phyloP scores from a whole-genome alignment of 2,888 invertebrate genomes.

The Oscheius sp. region DNA sequence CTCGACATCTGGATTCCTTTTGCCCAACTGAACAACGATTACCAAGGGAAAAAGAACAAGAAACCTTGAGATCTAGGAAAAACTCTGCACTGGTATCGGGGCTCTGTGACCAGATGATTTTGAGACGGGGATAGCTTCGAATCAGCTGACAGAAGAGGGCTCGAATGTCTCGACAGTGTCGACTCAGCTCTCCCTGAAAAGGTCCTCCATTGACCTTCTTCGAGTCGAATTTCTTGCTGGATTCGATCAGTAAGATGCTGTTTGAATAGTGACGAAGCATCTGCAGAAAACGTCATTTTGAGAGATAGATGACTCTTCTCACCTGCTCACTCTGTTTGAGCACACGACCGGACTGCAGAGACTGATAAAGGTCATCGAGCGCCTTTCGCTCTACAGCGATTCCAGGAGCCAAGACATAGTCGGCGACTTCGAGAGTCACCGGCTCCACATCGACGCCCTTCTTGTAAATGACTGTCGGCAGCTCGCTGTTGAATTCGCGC shows the following conservation, averaged over 20 bases:
- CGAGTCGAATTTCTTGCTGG: constrained; percentile 65
- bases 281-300: constrained; percentile 45
- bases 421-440: constrained; percentile 79
- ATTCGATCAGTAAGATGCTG: constrained; percentile 68
- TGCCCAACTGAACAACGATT: constrained; percentile 42
- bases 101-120: constrained; percentile 94
- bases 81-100: constrained; percentile 95
- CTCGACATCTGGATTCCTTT: constrained; percentile 56
- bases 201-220: constrained; percentile 70
- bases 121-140: constrained; percentile 90
- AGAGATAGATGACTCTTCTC: neutral
- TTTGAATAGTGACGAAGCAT: constrained; percentile 69
- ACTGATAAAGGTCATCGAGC: constrained; percentile 92
- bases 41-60: neutral
- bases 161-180: constrained; percentile 67
- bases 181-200: constrained; percentile 71
- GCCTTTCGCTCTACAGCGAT: constrained; percentile 93
- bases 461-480: constrained; percentile 91
- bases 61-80: constrained; percentile 91
- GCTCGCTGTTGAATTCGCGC: constrained; percentile 95
- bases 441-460: constrained; percentile 88
- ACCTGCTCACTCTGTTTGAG: constrained; percentile 87
- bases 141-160: constrained; percentile 85
- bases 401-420: constrained; percentile 95
- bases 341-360: constrained; percentile 90